These are phyloP conservation scores for Lutra lutra DNA, from an alignment of 2,797 vertebrate genomes.

Conservation along the genomic window DNA sequence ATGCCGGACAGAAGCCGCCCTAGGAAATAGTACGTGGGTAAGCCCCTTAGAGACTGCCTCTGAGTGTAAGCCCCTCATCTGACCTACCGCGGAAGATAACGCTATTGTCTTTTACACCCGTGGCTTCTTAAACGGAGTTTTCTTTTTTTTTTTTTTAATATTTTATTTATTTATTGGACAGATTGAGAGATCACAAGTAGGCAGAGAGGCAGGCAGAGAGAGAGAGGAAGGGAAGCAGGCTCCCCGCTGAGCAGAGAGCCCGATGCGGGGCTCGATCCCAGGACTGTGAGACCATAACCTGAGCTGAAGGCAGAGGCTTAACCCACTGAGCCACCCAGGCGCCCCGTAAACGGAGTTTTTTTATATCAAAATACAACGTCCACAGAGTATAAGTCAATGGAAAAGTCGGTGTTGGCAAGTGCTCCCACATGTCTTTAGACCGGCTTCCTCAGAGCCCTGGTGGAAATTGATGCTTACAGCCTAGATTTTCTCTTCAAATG, in stretches of 20 bases:
- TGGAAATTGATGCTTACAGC: background rate
- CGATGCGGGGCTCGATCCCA: no score
- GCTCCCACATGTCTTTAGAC: background rate
- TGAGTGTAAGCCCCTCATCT: background rate
- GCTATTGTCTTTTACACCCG: background rate
- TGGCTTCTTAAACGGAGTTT: background rate
- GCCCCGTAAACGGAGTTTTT: background rate
- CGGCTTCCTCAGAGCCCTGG: background rate
- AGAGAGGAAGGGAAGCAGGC: no score
- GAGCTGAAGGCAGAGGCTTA: no score
- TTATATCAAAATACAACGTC: background rate
- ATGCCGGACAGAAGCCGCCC: no score
- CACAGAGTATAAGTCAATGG: background rate
- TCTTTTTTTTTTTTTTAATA: background rate
- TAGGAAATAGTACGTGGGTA: background rate
- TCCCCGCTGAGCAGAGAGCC: no score
- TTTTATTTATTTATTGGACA: no score
- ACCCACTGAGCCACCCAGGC: no score
- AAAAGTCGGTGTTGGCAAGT: background rate
- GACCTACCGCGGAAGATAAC: background rate
- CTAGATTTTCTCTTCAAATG: background rate
- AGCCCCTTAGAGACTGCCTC: background rate
- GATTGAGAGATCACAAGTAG: no score
- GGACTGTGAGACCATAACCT: no score
- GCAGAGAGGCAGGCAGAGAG: no score